Evolutionary conservation across 23 tunicate species (phyloP).

Genomic region (Ascidia mentula): DNA sequence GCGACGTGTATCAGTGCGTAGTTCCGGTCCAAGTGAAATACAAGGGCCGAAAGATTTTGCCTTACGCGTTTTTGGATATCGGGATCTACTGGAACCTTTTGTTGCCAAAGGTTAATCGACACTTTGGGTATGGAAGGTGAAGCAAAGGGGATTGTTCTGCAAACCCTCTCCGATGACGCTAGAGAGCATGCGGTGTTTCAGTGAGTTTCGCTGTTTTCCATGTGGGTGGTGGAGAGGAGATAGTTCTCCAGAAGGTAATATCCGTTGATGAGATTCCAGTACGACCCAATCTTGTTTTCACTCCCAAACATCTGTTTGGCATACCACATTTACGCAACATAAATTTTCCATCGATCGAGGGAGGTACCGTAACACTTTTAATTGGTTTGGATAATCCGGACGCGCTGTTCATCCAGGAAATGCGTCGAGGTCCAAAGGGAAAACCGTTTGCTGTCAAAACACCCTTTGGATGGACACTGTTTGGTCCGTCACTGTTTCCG

Average conservation of each 20-base stretch:
- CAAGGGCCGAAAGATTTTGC: not conserved
- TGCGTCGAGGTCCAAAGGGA: not conserved
- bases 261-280: too few relatives aligned
- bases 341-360: not conserved
- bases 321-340: not conserved
- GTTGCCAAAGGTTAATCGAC: not conserved
- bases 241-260: too few relatives aligned
- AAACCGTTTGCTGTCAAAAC: not conserved
- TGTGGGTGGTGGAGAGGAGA: too few relatives aligned
- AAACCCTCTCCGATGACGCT: too few relatives aligned
- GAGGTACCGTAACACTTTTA: not conserved
- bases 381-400: not conserved
- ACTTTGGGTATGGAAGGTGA: not conserved
- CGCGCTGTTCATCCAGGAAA: not conserved
- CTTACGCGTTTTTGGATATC: conserved; percentile 13
- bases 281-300: too few relatives aligned
- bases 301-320: too few relatives aligned
- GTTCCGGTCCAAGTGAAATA: conserved; percentile 3
- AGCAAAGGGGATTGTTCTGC: not conserved
- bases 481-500: not conserved
- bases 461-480: not conserved
- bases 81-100: conserved; percentile 8
- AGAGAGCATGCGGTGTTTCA: too few relatives aligned
- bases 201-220: too few relatives aligned
- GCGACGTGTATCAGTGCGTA: not conserved